Base-by-base conservation (phyloP, 1,140 invertebrate species). In the Battus philenor region DNA sequence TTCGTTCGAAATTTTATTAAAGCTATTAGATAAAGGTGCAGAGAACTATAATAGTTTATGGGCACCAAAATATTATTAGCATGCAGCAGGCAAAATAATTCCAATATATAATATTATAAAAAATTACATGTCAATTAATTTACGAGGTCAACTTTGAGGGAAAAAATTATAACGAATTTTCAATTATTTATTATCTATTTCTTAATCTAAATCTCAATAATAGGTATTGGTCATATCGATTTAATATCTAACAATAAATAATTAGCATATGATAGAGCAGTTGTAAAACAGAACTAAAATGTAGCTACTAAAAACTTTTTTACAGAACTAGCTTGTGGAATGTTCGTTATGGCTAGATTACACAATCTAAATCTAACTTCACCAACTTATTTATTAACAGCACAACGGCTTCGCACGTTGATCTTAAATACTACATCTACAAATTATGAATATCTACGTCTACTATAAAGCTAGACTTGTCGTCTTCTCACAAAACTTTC, bases 401-500 rank as follows among this genome's bases (percentile, higher is more conserved):
- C 64, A 49, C 59, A 56, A 65, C 59, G 61, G 59, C 55, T 60
- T 64, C 53, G 67, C 57, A 61, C 59, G 55, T 58, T 70, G 53
- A 67, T 65, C 75, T 84, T 81, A 81, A 58, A 65, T n/a, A 67
- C 77, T 81, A 84, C 80, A 60, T 55, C 78, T 82, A 82, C 76
- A 67, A 64, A 71, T 64, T 59, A 84, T 78, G 67, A 75, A 45
- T 62, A 52, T 54, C 81, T 85, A 85, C 81, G 58, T 54, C 78
- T 85, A 85, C 76, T 64, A 52, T 73, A 68, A 79, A 80, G 76
- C 78, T 82, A 82, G 65, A 63, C 68, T 77, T 82, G 65, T 68
- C 65, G 77, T 80, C 75, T 85, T 82, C 76, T 81, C 77, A 82
- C 74, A 84, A 80, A 85, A 82, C 80, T 81, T 85, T 82, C 73